Conservation (phyloP, 2,797 vertebrate genomes). For the Okamejei kenojei region DNA sequence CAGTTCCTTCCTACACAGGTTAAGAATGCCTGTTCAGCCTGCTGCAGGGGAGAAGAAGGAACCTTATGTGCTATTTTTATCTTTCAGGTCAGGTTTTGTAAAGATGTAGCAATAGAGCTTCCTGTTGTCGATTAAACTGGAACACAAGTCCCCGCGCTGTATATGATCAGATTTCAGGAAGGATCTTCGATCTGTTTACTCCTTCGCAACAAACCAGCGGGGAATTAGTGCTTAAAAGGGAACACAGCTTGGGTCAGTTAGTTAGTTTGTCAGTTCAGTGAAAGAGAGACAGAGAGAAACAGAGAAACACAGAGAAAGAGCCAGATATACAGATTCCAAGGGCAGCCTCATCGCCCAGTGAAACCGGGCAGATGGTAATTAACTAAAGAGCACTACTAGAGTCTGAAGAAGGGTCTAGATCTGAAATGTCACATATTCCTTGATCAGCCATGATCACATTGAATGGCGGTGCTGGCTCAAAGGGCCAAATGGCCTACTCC, state of each 20-base stretch:
- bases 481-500: too few relatives aligned
- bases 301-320: too few relatives aligned
- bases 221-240: slow-evolving; percentile 1
- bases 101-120: not conserved
- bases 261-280: not conserved
- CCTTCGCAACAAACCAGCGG: not conserved
- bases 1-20: too few relatives aligned
- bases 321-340: too few relatives aligned
- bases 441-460: too few relatives aligned
- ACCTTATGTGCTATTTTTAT: not conserved
- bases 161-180: slow-evolving; percentile 18
- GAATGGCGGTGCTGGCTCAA: too few relatives aligned
- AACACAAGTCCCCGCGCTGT: not conserved
- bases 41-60: not conserved
- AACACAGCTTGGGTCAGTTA: not conserved
- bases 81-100: not conserved
- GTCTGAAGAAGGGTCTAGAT: too few relatives aligned
- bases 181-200: not conserved
- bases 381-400: not conserved
- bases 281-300: not conserved
- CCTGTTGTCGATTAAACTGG: slow-evolving; percentile 8
- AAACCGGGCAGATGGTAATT: not conserved
- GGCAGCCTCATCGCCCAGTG: not conserved
- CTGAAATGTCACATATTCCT: too few relatives aligned
- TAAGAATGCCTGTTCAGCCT: not conserved